A percentile compares a stretch with the other conserved stretches of the same genome.
Conservation (phyloP, 2,113 vertebrate genomes). For the Physeter macrocephalus region DNA sequence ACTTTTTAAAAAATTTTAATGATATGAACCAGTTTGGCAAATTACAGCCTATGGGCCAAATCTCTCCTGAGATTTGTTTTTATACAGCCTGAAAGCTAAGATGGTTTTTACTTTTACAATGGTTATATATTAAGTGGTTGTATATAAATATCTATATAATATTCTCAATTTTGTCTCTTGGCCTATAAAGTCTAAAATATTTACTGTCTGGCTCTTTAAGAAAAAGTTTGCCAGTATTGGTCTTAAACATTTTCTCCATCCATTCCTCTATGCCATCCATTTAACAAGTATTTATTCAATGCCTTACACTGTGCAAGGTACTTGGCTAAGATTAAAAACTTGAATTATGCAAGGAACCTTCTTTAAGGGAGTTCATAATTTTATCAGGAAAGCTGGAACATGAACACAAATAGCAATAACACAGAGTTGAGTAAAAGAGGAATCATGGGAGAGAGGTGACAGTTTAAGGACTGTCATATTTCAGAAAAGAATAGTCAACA, state of each 20-base stretch:
- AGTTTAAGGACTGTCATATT: background rate
- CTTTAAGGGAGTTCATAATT: background rate
- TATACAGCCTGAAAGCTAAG: background rate
- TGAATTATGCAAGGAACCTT: background rate
- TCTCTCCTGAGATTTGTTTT: background rate
- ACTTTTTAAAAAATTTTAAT: background rate
- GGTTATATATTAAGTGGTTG: background rate
- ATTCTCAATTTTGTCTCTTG: background rate
- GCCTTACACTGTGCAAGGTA: background rate
- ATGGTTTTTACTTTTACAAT: background rate
- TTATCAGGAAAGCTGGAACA: background rate
- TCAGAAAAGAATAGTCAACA: background rate
- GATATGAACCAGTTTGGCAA: background rate
- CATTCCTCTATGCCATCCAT: background rate
- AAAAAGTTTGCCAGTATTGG: background rate
- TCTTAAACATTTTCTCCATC: background rate
- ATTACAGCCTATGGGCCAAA: background rate
- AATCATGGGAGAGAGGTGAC: background rate
- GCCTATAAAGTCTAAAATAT: background rate
- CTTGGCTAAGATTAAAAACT: background rate
- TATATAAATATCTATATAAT: background rate
- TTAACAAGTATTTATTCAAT: background rate
- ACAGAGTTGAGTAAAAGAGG: background rate
- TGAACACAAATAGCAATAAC: background rate
- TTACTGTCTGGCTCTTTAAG: background rate